phyloP scores from a whole-genome alignment of 92 coral and sea anemone genomes.

The Zoanthus gigantus region DNA sequence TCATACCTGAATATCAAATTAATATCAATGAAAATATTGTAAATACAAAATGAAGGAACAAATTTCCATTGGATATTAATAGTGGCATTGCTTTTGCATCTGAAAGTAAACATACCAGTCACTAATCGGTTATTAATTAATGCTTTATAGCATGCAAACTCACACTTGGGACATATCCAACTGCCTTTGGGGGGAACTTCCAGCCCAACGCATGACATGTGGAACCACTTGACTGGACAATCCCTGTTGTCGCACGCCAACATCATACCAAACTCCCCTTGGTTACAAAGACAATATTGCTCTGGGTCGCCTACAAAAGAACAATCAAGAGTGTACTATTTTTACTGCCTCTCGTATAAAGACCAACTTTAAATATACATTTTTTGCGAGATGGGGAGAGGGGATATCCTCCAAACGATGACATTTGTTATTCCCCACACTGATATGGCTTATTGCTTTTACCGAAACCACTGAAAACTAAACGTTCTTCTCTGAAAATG shows the following conservation, averaged over 20 bases:
- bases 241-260: slow-evolving; percentile 60
- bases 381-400: slow-evolving; percentile 25
- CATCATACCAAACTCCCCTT: slow-evolving; percentile 68
- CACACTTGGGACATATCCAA: slow-evolving; percentile 62
- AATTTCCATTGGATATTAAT: slow-evolving; percentile 49
- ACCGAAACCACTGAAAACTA: slow-evolving; percentile 55
- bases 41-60: slow-evolving; percentile 57
- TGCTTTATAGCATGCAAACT: slow-evolving; percentile 40
- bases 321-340: slow-evolving; percentile 33
- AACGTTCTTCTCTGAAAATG: slow-evolving; percentile 57
- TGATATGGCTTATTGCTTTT: slow-evolving; percentile 50
- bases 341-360: slow-evolving; percentile 32
- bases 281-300: slow-evolving; percentile 61
- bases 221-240: slow-evolving; percentile 61
- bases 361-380: slow-evolving; percentile 30
- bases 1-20: slow-evolving; percentile 33
- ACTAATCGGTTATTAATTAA: slow-evolving; percentile 29
- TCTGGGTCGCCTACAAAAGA: slow-evolving; percentile 56
- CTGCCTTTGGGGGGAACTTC: slow-evolving; percentile 48
- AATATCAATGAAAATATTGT: slow-evolving; percentile 51
- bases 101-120: slow-evolving; percentile 34
- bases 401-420: slow-evolving; percentile 34
- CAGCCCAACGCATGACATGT: slow-evolving; percentile 60
- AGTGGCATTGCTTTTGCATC: slow-evolving; percentile 51
- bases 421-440: slow-evolving; percentile 37